A percentile compares a stretch with the other conserved stretches of the same genome.
Conservation (phyloP, 2,113 vertebrate genomes). For the Danio rerio region DNA sequence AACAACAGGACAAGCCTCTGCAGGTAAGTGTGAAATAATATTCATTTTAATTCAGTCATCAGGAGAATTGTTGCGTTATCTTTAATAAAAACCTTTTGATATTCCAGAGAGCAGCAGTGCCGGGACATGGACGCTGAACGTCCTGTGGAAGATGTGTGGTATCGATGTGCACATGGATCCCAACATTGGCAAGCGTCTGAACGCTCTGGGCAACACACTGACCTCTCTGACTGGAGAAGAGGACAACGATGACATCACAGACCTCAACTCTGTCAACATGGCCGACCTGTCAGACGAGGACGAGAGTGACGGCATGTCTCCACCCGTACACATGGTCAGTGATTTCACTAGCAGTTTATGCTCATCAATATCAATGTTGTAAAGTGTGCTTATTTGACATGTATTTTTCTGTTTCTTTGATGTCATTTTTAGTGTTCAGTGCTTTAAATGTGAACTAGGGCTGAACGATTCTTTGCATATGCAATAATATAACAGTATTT, state of each 20-base stretch:
- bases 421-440: constrained; percentile 1
- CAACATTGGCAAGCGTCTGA: constrained; percentile 96
- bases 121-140: constrained; percentile 96
- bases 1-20: constrained; percentile 92
- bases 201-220: constrained; percentile 92
- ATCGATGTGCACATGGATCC: constrained; percentile 99
- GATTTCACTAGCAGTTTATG: not conserved
- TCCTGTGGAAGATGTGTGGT: constrained; percentile 99
- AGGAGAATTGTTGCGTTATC: too few relatives aligned
- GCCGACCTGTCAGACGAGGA: constrained; percentile 95
- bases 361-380: not conserved
- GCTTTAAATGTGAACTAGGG: not conserved
- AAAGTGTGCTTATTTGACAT: not conserved
- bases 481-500: too few relatives aligned
- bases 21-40: constrained; percentile 75
- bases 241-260: constrained; percentile 91
- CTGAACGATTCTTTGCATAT: too few relatives aligned
- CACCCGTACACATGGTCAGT: constrained; percentile 88
- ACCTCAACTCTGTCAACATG: constrained; percentile 90
- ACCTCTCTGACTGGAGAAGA: constrained; percentile 96
- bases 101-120: constrained; percentile 92
- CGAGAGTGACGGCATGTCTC: constrained; percentile 90
- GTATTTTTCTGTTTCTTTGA: not conserved
- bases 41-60: too few relatives aligned
- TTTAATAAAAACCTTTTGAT: not conserved